Base-by-base conservation (phyloP, 2,888 invertebrate genomes). In the Beris chalybata region DNA sequence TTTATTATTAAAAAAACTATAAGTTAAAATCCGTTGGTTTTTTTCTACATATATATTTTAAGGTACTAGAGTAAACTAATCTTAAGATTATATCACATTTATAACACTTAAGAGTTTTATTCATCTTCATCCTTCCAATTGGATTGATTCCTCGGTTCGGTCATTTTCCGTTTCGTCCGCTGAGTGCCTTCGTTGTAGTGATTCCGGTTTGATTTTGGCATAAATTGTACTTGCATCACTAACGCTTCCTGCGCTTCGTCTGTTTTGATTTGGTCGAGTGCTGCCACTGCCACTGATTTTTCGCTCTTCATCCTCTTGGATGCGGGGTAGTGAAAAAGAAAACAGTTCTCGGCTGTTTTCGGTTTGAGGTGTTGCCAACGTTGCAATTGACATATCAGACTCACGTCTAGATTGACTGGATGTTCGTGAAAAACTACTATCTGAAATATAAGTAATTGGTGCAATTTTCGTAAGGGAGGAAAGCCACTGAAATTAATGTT, bases 301-400 rank as follows among this genome's bases (percentile, higher is more conserved):
- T n/a, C 52, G 50, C 38, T 61, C 61, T 5, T 61, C 61, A 43
- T 50, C 52, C n/a, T 61, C 61, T 15, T 61, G 61, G 11, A 61
- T 61, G 1, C 61, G 32, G 4, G 61, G 61, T 12, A 61, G 30
- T 50, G 50, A 43, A 13, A 61, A 61, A 0, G 38, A 38, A 30
- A 61, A 52, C 12, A 12, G 50, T 32, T 61, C 61, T n/a, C 32
- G 31, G 5, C 15, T 52, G 13, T n/a, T 38, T 13, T 61, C 61
- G 4, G 13, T 13, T 61, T 61, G 61, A 2, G 61, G 61, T 1
- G 61, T 61, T 9, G 61, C 31, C 38, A 61, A 38, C 30, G 61
- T 61, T n/a, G 50, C 32, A 38, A 32, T 43, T 4, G 61, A 52
- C 4, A 52, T 61, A 11, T 61, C 52, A 7, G 61, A 61, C 30